These are phyloP conservation scores for Andrena bicolor DNA, from an alignment of 2,888 invertebrate species.

Conservation along the genomic window DNA sequence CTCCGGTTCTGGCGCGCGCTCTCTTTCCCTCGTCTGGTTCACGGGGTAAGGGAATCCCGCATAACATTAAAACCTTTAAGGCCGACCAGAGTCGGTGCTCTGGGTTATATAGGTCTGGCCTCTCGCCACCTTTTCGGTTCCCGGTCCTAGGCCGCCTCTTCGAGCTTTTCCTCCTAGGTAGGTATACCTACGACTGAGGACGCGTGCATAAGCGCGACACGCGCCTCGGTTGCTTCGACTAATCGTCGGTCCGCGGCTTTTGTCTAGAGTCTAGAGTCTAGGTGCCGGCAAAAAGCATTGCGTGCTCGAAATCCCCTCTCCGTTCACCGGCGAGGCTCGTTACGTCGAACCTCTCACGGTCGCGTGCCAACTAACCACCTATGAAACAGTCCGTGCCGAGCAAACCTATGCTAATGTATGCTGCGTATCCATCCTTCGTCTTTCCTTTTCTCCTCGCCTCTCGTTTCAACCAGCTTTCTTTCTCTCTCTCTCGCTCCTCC, in stretches of 20 bases:
- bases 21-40: constrained; percentile 58
- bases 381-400: constrained; percentile 76
- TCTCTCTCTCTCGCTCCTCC: background rate
- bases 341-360: constrained; percentile 69
- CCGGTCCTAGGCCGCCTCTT: constrained; percentile 4
- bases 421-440: constrained; percentile 67
- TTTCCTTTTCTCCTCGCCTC: constrained; percentile 36
- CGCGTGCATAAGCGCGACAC: constrained; percentile 24
- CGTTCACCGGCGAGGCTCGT: constrained; percentile 46
- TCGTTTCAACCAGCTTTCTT: constrained; percentile 10
- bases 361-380: constrained; percentile 78
- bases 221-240: constrained; percentile 34
- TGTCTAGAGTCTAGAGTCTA: constrained; percentile 59
- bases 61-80: constrained; percentile 80
- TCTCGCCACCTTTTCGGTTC: constrained; percentile 9
- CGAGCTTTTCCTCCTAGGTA: constrained; percentile 20
- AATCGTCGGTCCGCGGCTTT: constrained; percentile 48
- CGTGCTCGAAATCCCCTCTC: constrained; percentile 62
- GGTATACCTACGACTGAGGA: background rate
- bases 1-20: constrained; percentile 13
- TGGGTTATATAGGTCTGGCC: background rate
- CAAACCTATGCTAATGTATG: constrained; percentile 78
- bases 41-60: constrained; percentile 79
- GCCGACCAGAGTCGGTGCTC: constrained; percentile 43
- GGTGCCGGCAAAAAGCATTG: constrained; percentile 71